A percentile compares a stretch with the other conserved stretches of the same genome.
Evolutionary conservation across 2,113 vertebrate species (phyloP).

Genomic region (Podilymbus podiceps): DNA sequence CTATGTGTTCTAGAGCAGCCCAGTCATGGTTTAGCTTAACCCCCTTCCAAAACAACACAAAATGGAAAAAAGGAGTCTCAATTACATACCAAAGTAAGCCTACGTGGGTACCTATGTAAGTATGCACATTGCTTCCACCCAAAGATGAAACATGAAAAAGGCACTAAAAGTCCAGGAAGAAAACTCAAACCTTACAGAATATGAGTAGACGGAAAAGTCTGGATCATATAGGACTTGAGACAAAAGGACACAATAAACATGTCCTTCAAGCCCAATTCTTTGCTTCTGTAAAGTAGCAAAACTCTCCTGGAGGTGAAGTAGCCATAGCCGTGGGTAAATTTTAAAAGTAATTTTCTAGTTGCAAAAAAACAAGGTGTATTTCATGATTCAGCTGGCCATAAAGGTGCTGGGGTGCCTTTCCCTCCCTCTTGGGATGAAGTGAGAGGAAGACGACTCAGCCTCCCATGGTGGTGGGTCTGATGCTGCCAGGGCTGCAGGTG

Average conservation of each 20-base stretch:
- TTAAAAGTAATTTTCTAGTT: background rate
- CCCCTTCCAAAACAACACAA: background rate
- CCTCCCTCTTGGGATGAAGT: background rate
- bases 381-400: background rate
- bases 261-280: background rate
- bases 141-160: background rate
- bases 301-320: background rate
- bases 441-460: accelerated
- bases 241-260: background rate
- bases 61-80: background rate
- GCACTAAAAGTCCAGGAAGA: background rate
- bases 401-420: background rate
- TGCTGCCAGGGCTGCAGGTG: background rate
- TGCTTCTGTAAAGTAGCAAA: background rate
- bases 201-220: background rate
- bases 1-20: background rate
- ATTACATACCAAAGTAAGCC: background rate
- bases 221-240: background rate
- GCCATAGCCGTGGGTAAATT: background rate
- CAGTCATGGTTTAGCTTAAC: background rate
- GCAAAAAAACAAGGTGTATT: background rate
- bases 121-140: accelerated
- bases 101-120: accelerated
- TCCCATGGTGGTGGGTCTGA: background rate
- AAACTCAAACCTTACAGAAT: background rate